Conservation (phyloP, 2,888 invertebrate genomes). For the Brenthis daphne region DNA sequence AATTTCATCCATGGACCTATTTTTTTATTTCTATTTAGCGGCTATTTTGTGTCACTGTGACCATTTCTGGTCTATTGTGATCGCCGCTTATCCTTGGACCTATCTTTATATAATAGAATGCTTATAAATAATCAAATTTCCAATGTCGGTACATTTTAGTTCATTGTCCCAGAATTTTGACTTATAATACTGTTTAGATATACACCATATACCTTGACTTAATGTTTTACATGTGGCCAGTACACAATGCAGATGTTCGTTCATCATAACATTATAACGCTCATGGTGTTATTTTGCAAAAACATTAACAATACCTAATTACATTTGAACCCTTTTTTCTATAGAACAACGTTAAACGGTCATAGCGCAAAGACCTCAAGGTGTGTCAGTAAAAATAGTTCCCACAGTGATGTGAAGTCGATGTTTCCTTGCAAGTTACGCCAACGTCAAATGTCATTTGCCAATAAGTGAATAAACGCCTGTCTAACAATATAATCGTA, state of each 20-base stretch:
- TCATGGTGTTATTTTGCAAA: slow-evolving; percentile 9
- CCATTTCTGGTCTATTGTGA: too few species aligned
- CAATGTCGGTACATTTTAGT: too few species aligned
- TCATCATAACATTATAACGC: slow-evolving; percentile 16
- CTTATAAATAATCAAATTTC: too few species aligned
- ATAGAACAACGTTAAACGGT: slow-evolving; percentile 4
- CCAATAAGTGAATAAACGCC: neutral
- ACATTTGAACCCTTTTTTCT: neutral
- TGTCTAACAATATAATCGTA: neutral
- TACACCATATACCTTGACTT: neutral
- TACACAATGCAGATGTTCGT: slow-evolving; percentile 14
- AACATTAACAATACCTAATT: slow-evolving; percentile 11
- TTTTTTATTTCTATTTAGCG: too few species aligned
- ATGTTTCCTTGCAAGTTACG: slow-evolving; percentile 22
- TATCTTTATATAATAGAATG: too few species aligned
- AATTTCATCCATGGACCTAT: too few species aligned
- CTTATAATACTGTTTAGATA: too few species aligned
- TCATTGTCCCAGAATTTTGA: too few species aligned
- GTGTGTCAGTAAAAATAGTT: slow-evolving; percentile 22
- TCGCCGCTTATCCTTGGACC: too few species aligned
- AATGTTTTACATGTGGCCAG: neutral
- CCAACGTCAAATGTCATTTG: slow-evolving; percentile 21
- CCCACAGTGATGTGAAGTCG: slow-evolving; percentile 31
- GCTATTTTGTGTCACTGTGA: too few species aligned
- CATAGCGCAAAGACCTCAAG: slow-evolving; percentile 26